Evolutionary conservation across 2,888 invertebrate species (phyloP).

Genomic region (Lithodes maja): DNA sequence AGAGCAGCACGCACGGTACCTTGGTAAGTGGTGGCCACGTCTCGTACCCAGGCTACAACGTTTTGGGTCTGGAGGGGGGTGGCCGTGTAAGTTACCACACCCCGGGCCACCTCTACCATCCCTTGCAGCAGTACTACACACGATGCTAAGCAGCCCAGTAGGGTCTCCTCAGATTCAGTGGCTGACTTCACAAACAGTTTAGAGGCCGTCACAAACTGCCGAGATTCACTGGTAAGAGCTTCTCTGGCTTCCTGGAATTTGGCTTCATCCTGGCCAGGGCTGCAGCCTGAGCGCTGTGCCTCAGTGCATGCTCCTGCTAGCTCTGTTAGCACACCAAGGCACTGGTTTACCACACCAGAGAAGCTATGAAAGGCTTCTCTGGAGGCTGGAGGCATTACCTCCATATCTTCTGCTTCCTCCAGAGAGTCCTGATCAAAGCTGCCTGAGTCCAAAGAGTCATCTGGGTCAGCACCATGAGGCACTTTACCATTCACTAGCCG

Average conservation of each 20-base stretch:
- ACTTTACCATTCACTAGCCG: slow-evolving; percentile 65
- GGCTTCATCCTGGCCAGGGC: slow-evolving; percentile 83
- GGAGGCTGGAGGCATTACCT: slow-evolving; percentile 69
- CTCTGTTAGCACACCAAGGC: slow-evolving; percentile 64
- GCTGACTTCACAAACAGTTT: slow-evolving; percentile 88
- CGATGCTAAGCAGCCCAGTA: slow-evolving; percentile 83
- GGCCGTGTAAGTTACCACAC: slow-evolving; percentile 84
- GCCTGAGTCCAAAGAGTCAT: slow-evolving; percentile 71
- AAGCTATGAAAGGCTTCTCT: slow-evolving; percentile 66
- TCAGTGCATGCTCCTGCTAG: slow-evolving; percentile 82
- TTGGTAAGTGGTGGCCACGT: slow-evolving; percentile 88
- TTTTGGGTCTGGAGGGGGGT: slow-evolving; percentile 87
- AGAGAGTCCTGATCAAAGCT: slow-evolving; percentile 72
- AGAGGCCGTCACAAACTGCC: slow-evolving; percentile 88
- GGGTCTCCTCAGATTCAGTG: slow-evolving; percentile 81
- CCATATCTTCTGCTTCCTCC: slow-evolving; percentile 69
- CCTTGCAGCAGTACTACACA: slow-evolving; percentile 85
- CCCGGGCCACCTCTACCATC: slow-evolving; percentile 81
- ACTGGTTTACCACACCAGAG: slow-evolving; percentile 52
- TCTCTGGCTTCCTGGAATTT: slow-evolving; percentile 81
- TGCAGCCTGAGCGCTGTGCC: slow-evolving; percentile 85
- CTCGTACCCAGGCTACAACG: slow-evolving; percentile 86
- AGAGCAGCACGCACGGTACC: slow-evolving; percentile 80
- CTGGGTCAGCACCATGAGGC: slow-evolving; percentile 56
- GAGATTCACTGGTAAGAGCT: slow-evolving; percentile 85